These are phyloP conservation scores for Cyclophora punctaria DNA, from an alignment of 2,888 invertebrate species.

Conservation along the genomic window DNA sequence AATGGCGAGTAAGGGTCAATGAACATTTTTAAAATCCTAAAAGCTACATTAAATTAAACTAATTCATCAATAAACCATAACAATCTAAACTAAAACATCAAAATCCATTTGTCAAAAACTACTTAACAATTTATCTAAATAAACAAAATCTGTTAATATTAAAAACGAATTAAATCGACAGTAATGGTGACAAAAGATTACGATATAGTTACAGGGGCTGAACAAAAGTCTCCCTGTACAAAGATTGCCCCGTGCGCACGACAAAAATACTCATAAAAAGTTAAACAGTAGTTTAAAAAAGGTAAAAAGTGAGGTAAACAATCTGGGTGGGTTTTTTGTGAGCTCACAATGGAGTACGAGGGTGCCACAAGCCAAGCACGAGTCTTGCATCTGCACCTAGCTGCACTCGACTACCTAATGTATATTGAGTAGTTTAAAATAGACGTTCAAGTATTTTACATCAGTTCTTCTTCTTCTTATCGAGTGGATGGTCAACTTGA, in stretches of 20 bases:
- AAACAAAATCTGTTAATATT: conserved; percentile 42
- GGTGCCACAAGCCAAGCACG: conserved; percentile 59
- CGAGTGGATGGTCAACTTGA: too few relatives aligned
- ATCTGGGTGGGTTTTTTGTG: conserved; percentile 63
- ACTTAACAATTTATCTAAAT: neutral
- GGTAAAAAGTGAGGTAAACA: conserved; percentile 73
- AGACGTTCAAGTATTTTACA: too few relatives aligned
- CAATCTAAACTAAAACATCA: too few relatives aligned
- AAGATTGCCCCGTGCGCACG: conserved; percentile 42
- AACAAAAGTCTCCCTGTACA: too few relatives aligned
- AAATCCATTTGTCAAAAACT: too few relatives aligned
- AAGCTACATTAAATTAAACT: too few relatives aligned
- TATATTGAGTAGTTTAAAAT: too few relatives aligned
- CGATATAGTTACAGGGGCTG: neutral
- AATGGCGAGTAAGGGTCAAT: too few relatives aligned
- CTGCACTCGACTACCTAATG: too few relatives aligned
- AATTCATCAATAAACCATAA: too few relatives aligned
- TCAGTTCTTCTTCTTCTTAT: too few relatives aligned
- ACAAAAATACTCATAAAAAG: conserved; percentile 64
- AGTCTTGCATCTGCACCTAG: conserved; percentile 44
- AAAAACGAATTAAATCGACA: conserved; percentile 61
- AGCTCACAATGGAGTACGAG: conserved; percentile 45
- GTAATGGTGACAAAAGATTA: conserved; percentile 49
- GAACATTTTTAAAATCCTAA: too few relatives aligned
- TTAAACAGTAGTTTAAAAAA: conserved; percentile 64